phyloP scores from a whole-genome alignment of 2,888 invertebrate genomes.

The Eilema depressum region DNA sequence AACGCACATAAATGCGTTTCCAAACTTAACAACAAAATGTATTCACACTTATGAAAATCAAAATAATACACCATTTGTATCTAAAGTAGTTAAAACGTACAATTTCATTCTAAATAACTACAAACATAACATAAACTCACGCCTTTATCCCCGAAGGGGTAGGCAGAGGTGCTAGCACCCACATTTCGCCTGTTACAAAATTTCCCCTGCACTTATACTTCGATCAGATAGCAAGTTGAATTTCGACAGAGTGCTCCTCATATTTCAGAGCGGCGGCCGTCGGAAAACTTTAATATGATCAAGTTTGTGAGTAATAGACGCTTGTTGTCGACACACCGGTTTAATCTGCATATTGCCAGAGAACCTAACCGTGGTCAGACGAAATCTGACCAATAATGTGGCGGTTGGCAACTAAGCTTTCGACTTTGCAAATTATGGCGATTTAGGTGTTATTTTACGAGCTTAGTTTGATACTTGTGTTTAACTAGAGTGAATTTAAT shows the following conservation, averaged over 20 bases:
- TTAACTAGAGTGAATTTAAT: background rate
- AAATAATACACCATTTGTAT: background rate
- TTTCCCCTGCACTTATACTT: slow-evolving; percentile 44
- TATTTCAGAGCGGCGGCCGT: slow-evolving; percentile 63
- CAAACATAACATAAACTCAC: too few species aligned
- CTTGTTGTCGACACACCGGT: slow-evolving; percentile 63
- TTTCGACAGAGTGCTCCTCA: slow-evolving; percentile 61
- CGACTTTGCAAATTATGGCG: slow-evolving; percentile 57
- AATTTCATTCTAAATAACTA: slow-evolving; percentile 29
- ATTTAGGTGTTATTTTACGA: slow-evolving; percentile 46
- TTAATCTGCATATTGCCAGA: slow-evolving; percentile 62
- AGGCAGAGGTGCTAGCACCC: too few species aligned
- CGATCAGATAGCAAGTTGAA: slow-evolving; percentile 57
- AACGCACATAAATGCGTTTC: too few species aligned
- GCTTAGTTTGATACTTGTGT: background rate
- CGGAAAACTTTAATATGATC: slow-evolving; percentile 72
- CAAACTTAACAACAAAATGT: too few species aligned
- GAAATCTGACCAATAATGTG: slow-evolving; percentile 68
- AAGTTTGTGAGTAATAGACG: slow-evolving; percentile 75
- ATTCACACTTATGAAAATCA: background rate
- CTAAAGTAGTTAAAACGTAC: slow-evolving; percentile 18
- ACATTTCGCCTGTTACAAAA: slow-evolving; percentile 43
- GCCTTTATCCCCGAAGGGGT: too few species aligned
- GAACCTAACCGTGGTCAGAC: slow-evolving; percentile 60
- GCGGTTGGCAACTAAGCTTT: slow-evolving; percentile 52